Evolutionary conservation across 2,888 invertebrate species (phyloP).

Genomic region (Crepidodera aurea): DNA sequence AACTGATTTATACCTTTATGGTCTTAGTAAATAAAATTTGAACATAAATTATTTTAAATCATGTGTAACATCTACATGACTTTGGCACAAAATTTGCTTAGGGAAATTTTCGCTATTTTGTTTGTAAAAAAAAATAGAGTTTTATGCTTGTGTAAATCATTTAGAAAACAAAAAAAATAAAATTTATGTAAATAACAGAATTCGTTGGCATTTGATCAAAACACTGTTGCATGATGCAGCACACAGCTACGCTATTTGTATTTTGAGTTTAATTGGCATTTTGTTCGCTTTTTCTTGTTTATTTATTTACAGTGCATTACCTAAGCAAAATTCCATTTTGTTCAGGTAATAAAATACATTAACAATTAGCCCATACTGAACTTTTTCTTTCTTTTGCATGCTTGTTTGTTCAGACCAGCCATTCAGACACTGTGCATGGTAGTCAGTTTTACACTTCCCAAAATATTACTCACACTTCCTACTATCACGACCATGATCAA

Average conservation of each 20-base stretch:
- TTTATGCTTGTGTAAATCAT: constrained; percentile 1
- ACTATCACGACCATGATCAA: constrained; percentile 24
- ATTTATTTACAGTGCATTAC: constrained; percentile 39
- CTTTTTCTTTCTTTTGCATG: constrained; percentile 60
- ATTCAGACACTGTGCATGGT: constrained; percentile 41
- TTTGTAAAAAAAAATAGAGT: background rate
- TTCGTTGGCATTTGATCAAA: constrained; percentile 25
- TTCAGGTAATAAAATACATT: constrained; percentile 35
- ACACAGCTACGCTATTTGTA: constrained; percentile 52
- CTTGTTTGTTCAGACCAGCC: constrained; percentile 51
- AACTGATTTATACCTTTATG: no score
- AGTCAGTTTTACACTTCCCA: constrained; percentile 38
- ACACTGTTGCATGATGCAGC: constrained; percentile 44
- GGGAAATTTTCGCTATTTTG: background rate
- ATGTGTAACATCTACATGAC: background rate
- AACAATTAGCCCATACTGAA: constrained; percentile 49
- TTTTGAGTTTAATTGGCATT: constrained; percentile 55
- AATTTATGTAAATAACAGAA: background rate
- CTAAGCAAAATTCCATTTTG: constrained; percentile 43
- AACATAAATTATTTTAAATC: no score
- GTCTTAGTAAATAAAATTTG: no score
- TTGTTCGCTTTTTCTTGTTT: constrained; percentile 44
- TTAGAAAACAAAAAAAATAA: background rate
- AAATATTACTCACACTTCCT: constrained; percentile 23
- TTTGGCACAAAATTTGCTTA: constrained; percentile 1